Conservation (phyloP, 2,797 vertebrate genomes). For the Harpagifer antarcticus region DNA sequence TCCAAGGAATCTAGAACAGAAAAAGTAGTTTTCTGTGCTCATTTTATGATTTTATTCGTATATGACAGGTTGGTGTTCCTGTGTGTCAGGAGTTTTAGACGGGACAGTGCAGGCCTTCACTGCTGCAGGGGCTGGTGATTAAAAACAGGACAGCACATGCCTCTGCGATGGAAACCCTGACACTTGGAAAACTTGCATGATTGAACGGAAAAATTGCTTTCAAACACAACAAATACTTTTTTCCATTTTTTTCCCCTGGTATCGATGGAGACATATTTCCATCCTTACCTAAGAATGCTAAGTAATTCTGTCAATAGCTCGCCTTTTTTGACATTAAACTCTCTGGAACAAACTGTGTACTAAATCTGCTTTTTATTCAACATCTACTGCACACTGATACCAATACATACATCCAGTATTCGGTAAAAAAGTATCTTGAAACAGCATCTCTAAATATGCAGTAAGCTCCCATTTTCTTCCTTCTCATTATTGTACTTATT, state of each 20-base stretch:
- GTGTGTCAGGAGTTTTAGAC: constrained; percentile 47
- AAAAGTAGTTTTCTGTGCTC: constrained; percentile 28
- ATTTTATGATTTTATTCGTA: constrained; percentile 32
- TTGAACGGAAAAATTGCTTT: constrained; percentile 11
- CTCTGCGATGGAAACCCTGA: constrained; percentile 47
- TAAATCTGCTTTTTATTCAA: constrained; percentile 1
- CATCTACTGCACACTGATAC: too few relatives aligned
- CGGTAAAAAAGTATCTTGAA: background rate
- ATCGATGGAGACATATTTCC: too few relatives aligned
- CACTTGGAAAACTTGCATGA: constrained; percentile 32
- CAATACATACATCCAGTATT: background rate
- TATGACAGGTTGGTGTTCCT: constrained; percentile 36
- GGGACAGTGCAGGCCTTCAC: constrained; percentile 44
- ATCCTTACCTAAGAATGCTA: too few relatives aligned
- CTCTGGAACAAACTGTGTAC: background rate
- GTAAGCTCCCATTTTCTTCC: too few relatives aligned
- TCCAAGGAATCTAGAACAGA: constrained; percentile 14
- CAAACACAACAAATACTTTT: background rate
- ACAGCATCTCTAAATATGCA: background rate
- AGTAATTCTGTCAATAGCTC: background rate
- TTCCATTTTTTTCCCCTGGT: too few relatives aligned
- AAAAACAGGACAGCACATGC: constrained; percentile 71
- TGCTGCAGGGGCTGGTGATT: constrained; percentile 67
- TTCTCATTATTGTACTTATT: too few relatives aligned
- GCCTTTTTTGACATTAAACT: background rate